These are phyloP conservation scores for Dorcus hopei DNA, from an alignment of 2,888 invertebrate genomes.

Conservation along the genomic window DNA sequence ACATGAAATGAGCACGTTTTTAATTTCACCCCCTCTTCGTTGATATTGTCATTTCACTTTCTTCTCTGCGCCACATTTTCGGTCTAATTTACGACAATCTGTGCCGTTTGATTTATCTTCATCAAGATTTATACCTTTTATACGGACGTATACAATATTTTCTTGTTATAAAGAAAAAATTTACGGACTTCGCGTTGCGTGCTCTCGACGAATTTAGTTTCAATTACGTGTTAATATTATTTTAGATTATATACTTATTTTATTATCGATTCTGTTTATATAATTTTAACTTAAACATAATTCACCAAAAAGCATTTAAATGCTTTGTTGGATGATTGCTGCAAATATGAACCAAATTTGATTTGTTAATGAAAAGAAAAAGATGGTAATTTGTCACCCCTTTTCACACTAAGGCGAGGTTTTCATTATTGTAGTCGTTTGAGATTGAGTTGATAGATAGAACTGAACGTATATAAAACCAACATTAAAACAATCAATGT, in stretches of 20 bases:
- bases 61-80: slow-evolving; percentile 44
- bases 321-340: no score
- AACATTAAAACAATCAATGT: slow-evolving; percentile 34
- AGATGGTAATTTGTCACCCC: background rate
- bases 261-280: no score
- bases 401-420: background rate
- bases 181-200: no score
- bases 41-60: slow-evolving; percentile 48
- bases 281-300: no score
- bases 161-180: no score
- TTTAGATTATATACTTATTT: no score
- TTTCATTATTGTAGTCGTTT: slow-evolving; percentile 24
- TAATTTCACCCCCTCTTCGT: slow-evolving; percentile 43
- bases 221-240: no score
- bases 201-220: no score
- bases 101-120: slow-evolving; percentile 47
- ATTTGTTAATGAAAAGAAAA: background rate
- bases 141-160: no score
- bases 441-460: slow-evolving; percentile 27
- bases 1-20: slow-evolving; percentile 46
- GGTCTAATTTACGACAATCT: slow-evolving; percentile 47
- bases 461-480: slow-evolving; percentile 20
- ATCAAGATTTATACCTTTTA: slow-evolving; percentile 44
- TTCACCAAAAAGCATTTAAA: no score
- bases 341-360: background rate